Evolutionary conservation across 2,113 vertebrate genomes (phyloP).

Genomic region (Oxyruncus cristatus): DNA sequence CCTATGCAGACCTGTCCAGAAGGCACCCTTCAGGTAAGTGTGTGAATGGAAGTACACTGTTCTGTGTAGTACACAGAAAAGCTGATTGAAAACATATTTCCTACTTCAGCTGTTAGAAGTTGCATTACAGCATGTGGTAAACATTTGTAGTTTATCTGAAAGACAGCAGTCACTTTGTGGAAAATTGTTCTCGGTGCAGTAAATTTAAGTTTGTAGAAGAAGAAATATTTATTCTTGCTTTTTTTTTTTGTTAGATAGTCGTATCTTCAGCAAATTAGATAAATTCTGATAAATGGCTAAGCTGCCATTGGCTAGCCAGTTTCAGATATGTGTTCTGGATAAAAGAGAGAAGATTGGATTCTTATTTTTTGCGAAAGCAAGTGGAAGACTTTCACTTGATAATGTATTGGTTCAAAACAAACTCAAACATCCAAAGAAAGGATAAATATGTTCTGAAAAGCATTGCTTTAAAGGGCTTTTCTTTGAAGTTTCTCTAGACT

Average conservation of each 20-base stretch:
- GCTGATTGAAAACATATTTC: not conserved
- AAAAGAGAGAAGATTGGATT: not conserved
- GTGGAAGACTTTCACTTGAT: not conserved
- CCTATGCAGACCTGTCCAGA: not conserved
- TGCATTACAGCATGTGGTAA: not conserved
- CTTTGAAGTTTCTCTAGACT: not conserved
- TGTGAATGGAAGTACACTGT: rapidly evolving
- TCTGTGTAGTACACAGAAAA: not conserved
- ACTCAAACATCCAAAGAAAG: not conserved
- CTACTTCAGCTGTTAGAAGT: not conserved
- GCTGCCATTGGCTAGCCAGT: not conserved
- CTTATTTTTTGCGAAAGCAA: not conserved
- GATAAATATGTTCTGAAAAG: not conserved
- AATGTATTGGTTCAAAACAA: not conserved
- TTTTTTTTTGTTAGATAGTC: not conserved
- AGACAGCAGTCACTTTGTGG: not conserved
- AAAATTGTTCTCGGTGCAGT: not conserved
- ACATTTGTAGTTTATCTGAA: not conserved
- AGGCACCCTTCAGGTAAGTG: not conserved
- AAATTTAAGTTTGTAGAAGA: not conserved
- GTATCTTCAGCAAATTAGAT: not conserved
- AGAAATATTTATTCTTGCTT: not conserved
- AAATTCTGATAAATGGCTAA: not conserved
- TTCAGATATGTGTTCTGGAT: not conserved
- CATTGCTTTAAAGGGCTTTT: not conserved